Percentiles rank a stretch among this genome's conserved stretches.
Conservation (phyloP, 2,113 vertebrate genomes). For the Anoplopoma fimbria region DNA sequence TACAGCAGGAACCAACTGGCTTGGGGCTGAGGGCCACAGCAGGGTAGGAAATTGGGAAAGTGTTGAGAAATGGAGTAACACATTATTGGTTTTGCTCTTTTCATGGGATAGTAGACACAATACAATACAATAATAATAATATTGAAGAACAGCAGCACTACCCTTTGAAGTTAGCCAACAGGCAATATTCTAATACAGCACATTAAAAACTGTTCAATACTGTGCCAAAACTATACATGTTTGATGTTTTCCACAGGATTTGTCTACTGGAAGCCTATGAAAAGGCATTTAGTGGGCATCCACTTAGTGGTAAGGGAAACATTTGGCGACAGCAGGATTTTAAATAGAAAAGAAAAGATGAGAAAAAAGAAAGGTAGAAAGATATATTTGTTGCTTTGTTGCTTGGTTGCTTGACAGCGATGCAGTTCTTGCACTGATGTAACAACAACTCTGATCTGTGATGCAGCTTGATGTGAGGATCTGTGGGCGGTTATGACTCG, state of each 20-base stretch:
- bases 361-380: slow-evolving; percentile 8
- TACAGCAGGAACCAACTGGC: neutral
- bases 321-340: neutral
- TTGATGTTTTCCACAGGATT: neutral
- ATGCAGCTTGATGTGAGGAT: slow-evolving; percentile 51
- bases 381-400: slow-evolving; percentile 2
- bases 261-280: neutral
- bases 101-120: neutral
- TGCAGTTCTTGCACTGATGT: slow-evolving; percentile 43
- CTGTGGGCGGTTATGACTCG: slow-evolving; percentile 57
- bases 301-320: neutral
- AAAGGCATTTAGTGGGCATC: neutral
- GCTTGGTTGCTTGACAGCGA: slow-evolving; percentile 17
- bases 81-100: slow-evolving; percentile 3
- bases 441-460: slow-evolving; percentile 61
- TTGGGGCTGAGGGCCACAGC: neutral
- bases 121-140: neutral
- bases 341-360: neutral
- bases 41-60: neutral
- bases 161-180: slow-evolving; percentile 5
- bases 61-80: neutral
- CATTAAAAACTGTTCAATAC: neutral
- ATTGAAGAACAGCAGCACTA: neutral
- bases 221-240: neutral
- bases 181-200: neutral